Base-by-base conservation (phyloP, 2,888 invertebrate species). In the Lasioglossum marginatum region DNA sequence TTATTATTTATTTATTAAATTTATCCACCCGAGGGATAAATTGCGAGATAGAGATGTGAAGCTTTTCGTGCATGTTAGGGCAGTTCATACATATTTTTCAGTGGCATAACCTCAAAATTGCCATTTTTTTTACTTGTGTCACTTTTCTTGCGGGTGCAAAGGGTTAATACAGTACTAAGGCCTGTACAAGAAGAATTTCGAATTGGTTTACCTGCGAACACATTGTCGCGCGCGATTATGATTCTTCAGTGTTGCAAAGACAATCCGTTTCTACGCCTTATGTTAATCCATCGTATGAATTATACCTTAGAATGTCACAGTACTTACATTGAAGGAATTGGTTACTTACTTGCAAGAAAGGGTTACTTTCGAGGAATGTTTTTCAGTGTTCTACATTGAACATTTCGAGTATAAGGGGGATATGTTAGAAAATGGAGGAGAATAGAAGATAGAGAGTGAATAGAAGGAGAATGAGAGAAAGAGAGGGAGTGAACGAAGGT, bases 221-320 rank as follows among this genome's bases (percentile, higher is more conserved):
- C 23, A 63, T 63, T 23, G 6, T 52, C 23, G 16, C 52, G 16
- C 14, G 23, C 23, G 6, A 40, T 16, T 34, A 14, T 27, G 57
- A 57, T 52, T 74, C 78, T 12, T 12, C 27, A 66, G 72, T 79
- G 63, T 77, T 75, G 75, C 83, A 63, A 81, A 88, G 34, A 70
- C 66, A 68, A n/a, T 81, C 60, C 84, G 71, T 77, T 45, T 37
- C 75, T 86, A 85, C 8, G 2, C 27, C 86, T 87, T 90, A 87
- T 60, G 81, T 81, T 80, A 82, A 90, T 82, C 85, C 78, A 88
- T 90, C 88, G 90, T 77, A 92, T 92, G 90, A 92, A 92, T 90
- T 92, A 92, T 91, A 91, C 90, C 90, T 93, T 92, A 93, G 94
- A 94, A 94, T 94, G 94, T 94, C 93, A 93, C 93, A 94, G 94